Evolutionary conservation across 2,888 invertebrate genomes (phyloP), one percentile per base, ranked within the genome.

Genomic region (Ormia ochracea): DNA sequence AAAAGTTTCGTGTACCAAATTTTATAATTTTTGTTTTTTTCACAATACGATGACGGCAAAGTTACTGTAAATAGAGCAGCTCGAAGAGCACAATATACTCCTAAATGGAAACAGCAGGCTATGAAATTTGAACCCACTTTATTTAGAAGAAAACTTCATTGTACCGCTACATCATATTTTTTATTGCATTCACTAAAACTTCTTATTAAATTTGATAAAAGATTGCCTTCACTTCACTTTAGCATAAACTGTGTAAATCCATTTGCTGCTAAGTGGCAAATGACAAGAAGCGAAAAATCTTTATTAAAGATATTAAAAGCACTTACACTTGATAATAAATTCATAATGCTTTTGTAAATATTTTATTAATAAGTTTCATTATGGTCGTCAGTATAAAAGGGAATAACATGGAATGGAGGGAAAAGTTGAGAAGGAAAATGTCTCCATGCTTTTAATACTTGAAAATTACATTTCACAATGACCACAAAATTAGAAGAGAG

Each of bases 401-500:
- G 21, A 21, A 21, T 10, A 4, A 3, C 28, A 9, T 50, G 4
- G 17, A 54, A 66, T 21, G 10, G 14, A n/a, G n/a, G n/a, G n/a
- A n/a, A 5, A 9, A 31, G 23, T 10, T 10, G 10, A 14, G 17
- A 43, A 58, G 21, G 26, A 4, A 43, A 59, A 14, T 38, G n/a
- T 58, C 23, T 38, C 38, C 17, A 28, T 41, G 41, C 41, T 58
- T 38, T 63, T 70, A 74, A 78, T 54, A 56, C 65, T 52, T 31
- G 23, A 74, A 58, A 69, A 65, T 58, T 69, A 50, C 50, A 28
- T 28, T 50, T 50, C 68, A 80, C 61, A 75, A 76, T 72, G 79
- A 76, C 75, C 75, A 68, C 76, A 58, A 76, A 75, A 75, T 66
- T 26, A 43, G 54, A 66, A 70, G 68, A 72, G 76, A 72, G 61